phyloP scores from a whole-genome alignment of 2,113 vertebrate genomes.

The Struthidea cinerea region DNA sequence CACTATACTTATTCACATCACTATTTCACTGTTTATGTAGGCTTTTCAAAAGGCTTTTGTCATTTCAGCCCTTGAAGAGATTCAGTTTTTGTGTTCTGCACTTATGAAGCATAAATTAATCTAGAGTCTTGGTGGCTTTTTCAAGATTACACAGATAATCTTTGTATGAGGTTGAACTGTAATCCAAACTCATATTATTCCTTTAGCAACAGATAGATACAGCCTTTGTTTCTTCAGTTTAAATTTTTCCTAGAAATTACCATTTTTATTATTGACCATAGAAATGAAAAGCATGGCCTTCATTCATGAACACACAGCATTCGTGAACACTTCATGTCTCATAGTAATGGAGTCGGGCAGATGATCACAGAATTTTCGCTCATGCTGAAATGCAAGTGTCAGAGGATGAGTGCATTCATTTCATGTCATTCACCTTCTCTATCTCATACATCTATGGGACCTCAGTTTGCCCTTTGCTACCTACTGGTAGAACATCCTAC shows the following conservation, averaged over 20 bases:
- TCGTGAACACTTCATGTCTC: neutral
- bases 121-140: neutral
- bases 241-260: neutral
- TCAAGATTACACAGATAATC: neutral
- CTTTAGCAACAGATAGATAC: neutral
- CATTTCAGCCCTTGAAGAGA: neutral
- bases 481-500: neutral
- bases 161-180: neutral
- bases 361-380: accelerated
- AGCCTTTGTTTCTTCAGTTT: neutral
- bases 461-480: neutral
- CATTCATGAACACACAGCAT: neutral
- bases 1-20: neutral
- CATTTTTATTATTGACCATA: neutral
- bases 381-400: neutral
- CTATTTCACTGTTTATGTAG: neutral
- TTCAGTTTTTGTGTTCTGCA: neutral
- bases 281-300: neutral
- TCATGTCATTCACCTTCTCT: neutral
- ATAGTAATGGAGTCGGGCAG: neutral
- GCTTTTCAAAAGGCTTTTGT: neutral
- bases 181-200: neutral
- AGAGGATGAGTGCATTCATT: neutral
- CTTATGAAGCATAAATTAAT: neutral
- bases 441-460: neutral